Conservation (phyloP, 2,888 invertebrate genomes). For the Molanna angustata region DNA sequence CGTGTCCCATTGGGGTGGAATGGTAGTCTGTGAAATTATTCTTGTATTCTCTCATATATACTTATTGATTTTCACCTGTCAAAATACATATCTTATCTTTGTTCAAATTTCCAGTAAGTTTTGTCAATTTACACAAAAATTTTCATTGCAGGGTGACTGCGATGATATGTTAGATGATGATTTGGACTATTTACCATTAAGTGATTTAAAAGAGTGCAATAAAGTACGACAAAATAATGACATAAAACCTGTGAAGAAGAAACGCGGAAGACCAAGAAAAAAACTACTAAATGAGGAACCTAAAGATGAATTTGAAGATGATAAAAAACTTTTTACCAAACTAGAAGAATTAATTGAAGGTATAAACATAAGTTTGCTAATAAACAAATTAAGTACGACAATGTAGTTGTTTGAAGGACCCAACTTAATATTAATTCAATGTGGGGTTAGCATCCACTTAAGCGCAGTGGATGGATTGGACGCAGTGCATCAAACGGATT, state of each 20-base stretch:
- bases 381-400: neutral
- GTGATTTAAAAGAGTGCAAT: conserved; percentile 17
- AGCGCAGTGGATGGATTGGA: too few species aligned
- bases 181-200: conserved; percentile 19
- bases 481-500: too few species aligned
- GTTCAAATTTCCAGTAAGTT: too few species aligned
- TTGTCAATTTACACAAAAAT: neutral
- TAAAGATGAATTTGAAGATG: neutral
- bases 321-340: conserved; percentile 6
- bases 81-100: too few species aligned
- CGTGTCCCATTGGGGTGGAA: too few species aligned
- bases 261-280: conserved; percentile 19
- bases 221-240: conserved; percentile 1
- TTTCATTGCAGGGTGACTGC: conserved; percentile 6
- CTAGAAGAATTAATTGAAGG: conserved; percentile 15
- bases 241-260: conserved; percentile 9
- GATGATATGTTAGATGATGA: conserved; percentile 14
- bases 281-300: neutral
- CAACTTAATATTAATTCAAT: neutral
- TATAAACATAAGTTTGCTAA: neutral
- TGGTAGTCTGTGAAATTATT: too few species aligned
- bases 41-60: too few species aligned
- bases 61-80: too few species aligned
- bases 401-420: neutral
- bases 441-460: too few species aligned